Evolutionary conservation across 2,797 vertebrate genomes (phyloP).

Genomic region (Acrossocheilus fasciatus): DNA sequence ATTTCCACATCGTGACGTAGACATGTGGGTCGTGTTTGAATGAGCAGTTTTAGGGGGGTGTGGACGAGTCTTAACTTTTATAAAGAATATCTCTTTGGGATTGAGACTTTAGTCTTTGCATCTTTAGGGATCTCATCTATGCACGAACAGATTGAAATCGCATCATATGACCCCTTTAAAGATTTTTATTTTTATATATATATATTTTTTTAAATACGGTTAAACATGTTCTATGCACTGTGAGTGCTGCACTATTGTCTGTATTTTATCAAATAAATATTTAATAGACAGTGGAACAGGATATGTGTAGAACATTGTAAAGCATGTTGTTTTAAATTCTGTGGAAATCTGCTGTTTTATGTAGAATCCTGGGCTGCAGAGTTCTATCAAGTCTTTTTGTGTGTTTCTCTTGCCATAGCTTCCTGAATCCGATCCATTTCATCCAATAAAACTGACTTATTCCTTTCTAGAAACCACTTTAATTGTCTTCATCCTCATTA

Average conservation of each 20-base stretch:
- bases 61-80: too few relatives aligned
- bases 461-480: neutral
- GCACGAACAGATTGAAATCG: too few relatives aligned
- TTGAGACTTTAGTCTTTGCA: too few relatives aligned
- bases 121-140: too few relatives aligned
- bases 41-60: too few relatives aligned
- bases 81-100: too few relatives aligned
- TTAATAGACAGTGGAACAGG: neutral
- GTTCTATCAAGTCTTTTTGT: neutral
- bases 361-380: neutral
- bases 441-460: neutral
- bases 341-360: neutral
- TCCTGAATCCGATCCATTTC: neutral
- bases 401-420: neutral
- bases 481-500: neutral
- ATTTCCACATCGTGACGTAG: too few relatives aligned
- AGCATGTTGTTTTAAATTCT: neutral
- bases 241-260: neutral
- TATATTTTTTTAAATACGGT: neutral
- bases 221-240: neutral
- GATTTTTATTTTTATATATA: too few relatives aligned
- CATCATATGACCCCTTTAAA: too few relatives aligned
- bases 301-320: neutral
- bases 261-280: neutral
- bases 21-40: too few relatives aligned